Conservation (phyloP, 2,888 invertebrate genomes). For the Mamestra brassicae region DNA sequence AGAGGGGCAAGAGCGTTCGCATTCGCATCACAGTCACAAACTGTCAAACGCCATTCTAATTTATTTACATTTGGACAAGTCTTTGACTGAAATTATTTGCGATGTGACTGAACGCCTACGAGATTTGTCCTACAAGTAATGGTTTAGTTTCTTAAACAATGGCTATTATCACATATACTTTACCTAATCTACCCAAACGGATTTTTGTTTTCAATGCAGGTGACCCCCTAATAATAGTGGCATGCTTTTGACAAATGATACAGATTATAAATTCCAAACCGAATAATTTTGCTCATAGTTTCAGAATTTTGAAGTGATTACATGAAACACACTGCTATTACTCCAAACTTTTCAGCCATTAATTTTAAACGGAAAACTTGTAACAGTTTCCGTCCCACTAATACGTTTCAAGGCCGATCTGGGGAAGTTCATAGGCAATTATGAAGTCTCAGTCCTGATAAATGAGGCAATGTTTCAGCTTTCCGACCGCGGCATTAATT, state of each 20-base stretch:
- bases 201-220: not conserved
- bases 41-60: no score
- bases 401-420: conserved; percentile 49
- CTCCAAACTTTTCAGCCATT: conserved; percentile 36
- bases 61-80: no score
- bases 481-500: conserved; percentile 57
- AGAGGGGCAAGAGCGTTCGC: no score
- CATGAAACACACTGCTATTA: conserved; percentile 25
- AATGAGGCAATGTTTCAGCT: conserved; percentile 60
- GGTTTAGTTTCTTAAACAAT: not conserved
- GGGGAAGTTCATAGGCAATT: conserved; percentile 52
- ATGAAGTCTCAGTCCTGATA: conserved; percentile 57
- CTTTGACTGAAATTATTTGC: no score
- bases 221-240: not conserved
- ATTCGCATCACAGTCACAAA: no score
- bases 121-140: no score
- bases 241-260: not conserved
- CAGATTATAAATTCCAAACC: not conserved
- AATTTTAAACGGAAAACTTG: conserved; percentile 55
- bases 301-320: not conserved
- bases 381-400: conserved; percentile 50
- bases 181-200: no score
- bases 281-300: not conserved
- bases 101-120: no score
- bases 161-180: not conserved